Base-by-base conservation (phyloP, 2,113 vertebrate species). In the Datnioides undecimradiatus region DNA sequence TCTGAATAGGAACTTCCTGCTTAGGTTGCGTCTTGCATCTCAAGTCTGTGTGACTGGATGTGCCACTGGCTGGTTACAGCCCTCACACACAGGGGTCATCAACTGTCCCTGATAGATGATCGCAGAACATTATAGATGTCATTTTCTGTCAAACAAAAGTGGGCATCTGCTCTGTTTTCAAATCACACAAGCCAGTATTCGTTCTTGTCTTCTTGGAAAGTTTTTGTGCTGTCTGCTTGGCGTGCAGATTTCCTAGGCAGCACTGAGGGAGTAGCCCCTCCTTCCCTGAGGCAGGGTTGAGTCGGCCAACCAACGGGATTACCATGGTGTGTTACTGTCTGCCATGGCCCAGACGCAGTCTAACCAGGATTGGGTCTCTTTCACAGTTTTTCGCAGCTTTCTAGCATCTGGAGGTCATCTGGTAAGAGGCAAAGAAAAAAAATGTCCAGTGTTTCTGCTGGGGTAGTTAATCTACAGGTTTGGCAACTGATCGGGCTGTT, bases 1-100 rank as follows among this genome's bases (percentile, higher is more conserved):
- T 89, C 86, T 89, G 82, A 94, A 93, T 83, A 70, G 89, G 65
- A 90, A 92, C 94, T 94, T 95, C 93, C 93, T 93, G 94, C 86
- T 88, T 76, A 40, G 79, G 82, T 88, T 77, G 90, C 79, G 88
- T 90, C 88, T 89, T 92, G 93, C 92, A 94, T 95, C 83, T 93
- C 82, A 95, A 95, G 80, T 94, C 65, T 79, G 69, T 45, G 27
- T 57, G 85, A 89, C 85, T 89, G 86, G 79, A 77, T 84, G 46
- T 68, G 81, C 60, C 63, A 0, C 79, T 70, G 64, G 46, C 73
- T 54, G 49, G 66, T 64, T 48, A 12, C 63, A 72, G 78, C 84
- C 67, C 58, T 76, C 19, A 19, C 79, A 74, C 70, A 46, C 73
- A 45, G 52, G 67, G 76, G 82, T 79, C 76, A 69, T 51, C 40